Conservation (phyloP, 2,888 invertebrate genomes). For the Metallyticus violacea region DNA sequence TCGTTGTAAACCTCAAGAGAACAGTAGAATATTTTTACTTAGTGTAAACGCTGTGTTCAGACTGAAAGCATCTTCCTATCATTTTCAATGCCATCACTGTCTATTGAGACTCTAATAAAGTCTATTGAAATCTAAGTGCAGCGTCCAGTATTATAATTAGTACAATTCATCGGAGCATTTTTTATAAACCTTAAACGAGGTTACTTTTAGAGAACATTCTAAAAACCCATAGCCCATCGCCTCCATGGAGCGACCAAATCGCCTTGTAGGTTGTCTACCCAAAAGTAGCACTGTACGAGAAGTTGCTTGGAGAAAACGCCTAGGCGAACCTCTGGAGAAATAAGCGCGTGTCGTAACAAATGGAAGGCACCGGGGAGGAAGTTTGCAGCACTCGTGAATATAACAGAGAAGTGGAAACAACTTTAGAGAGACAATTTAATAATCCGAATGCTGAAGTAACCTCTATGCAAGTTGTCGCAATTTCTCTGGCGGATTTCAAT, state of each 20-base stretch:
- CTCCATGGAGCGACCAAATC: not conserved
- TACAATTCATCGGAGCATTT: no score
- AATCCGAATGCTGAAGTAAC: not conserved
- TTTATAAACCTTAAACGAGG: no score
- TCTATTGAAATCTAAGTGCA: no score
- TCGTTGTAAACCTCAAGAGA: no score
- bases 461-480: not conserved
- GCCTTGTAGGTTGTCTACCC: not conserved
- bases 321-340: not conserved
- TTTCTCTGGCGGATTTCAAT: not conserved
- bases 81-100: no score
- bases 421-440: not conserved
- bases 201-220: no score
- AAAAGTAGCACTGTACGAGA: not conserved
- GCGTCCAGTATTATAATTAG: no score
- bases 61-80: no score
- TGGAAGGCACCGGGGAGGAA: not conserved
- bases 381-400: not conserved
- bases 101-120: no score
- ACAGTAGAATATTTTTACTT: no score
- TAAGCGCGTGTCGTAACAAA: not conserved
- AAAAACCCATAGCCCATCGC: no score
- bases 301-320: not conserved
- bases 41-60: no score
- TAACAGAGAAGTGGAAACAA: not conserved